A percentile compares a stretch with the other conserved stretches of the same genome.
Evolutionary conservation across 2,888 invertebrate species (phyloP).

Genomic region (Epinotia brunnichana): DNA sequence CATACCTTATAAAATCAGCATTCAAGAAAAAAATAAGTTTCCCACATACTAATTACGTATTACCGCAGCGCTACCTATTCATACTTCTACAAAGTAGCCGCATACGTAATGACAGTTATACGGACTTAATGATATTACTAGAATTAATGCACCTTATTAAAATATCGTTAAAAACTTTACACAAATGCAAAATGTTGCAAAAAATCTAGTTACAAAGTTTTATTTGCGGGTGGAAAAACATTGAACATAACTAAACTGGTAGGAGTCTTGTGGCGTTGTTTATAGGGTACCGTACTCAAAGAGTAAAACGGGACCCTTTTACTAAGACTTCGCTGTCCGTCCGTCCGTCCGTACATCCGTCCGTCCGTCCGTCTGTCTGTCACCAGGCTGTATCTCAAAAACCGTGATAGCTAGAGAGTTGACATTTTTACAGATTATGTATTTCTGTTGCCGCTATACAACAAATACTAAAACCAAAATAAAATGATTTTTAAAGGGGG

Average conservation of each 20-base stretch:
- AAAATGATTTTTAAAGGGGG: too few relatives aligned
- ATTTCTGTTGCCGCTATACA: too few relatives aligned
- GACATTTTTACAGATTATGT: too few relatives aligned
- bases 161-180: slow-evolving; percentile 31
- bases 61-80: slow-evolving; percentile 15
- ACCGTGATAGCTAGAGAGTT: too few relatives aligned
- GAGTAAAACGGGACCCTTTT: too few relatives aligned
- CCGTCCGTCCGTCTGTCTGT: too few relatives aligned
- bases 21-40: not conserved
- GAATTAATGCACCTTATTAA: slow-evolving; percentile 35
- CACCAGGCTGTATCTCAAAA: too few relatives aligned
- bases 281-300: too few relatives aligned
- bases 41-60: slow-evolving; percentile 19
- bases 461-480: too few relatives aligned
- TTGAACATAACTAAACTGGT: not conserved
- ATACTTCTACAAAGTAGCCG: slow-evolving; percentile 14
- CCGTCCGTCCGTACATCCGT: too few relatives aligned
- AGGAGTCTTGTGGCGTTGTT: not conserved
- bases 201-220: slow-evolving; percentile 21
- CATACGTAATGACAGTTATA: slow-evolving; percentile 22
- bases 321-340: too few relatives aligned
- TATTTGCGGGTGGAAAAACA: not conserved
- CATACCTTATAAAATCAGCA: not conserved
- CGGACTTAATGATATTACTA: slow-evolving; percentile 38
- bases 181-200: slow-evolving; percentile 12